These are phyloP conservation scores for Aviceda subcristata DNA, from an alignment of 2,113 vertebrate species.

Conservation along the genomic window DNA sequence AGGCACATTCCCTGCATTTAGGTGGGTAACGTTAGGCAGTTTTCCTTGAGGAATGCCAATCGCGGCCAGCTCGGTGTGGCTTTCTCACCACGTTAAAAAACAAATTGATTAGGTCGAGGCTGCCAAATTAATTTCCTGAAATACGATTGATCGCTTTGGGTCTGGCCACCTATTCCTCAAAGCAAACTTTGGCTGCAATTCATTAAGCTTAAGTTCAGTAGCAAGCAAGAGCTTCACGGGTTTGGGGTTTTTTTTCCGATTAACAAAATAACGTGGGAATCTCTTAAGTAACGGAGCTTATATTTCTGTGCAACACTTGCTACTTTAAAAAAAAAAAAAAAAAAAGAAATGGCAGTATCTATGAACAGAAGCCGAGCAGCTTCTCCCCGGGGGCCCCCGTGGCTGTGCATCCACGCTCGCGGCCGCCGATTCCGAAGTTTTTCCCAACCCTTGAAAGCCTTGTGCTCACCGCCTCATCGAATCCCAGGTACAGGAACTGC, in stretches of 20 bases:
- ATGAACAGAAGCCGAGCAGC: neutral
- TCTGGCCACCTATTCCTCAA: neutral
- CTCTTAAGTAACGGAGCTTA: neutral
- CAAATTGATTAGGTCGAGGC: neutral
- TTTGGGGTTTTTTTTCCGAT: neutral
- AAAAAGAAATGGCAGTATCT: neutral
- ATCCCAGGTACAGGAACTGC: slow-evolving; percentile 93
- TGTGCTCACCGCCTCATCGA: slow-evolving; percentile 85
- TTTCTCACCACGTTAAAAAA: neutral
- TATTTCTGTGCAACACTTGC: neutral
- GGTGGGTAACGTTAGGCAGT: accelerated
- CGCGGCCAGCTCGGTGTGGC: neutral
- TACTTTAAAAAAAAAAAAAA: neutral
- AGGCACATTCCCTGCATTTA: accelerated
- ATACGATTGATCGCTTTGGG: neutral
- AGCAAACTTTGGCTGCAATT: neutral
- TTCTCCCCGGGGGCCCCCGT: neutral
- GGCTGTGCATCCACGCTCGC: neutral
- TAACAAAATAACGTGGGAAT: neutral
- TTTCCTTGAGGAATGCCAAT: neutral
- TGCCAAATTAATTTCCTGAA: neutral
- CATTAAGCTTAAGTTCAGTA: neutral
- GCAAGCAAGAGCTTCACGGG: neutral
- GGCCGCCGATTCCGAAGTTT: neutral
- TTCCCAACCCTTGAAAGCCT: accelerated